Percentiles rank a stretch among this genome's conserved stretches.
These are phyloP conservation scores for Agrotis segetum DNA, from an alignment of 2,888 invertebrate species.

Conservation along the genomic window DNA sequence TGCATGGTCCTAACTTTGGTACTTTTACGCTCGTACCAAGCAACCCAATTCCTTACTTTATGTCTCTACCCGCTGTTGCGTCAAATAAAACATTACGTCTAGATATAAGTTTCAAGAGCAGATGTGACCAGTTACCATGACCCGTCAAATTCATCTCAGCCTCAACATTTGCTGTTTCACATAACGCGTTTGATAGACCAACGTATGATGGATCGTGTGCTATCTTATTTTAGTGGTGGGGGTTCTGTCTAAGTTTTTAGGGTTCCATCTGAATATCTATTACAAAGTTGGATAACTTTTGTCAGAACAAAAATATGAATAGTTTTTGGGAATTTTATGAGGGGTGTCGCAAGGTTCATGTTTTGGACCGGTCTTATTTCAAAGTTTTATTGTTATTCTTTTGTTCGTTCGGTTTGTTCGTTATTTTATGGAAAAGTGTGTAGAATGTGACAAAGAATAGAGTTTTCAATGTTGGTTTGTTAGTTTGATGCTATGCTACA, in stretches of 20 bases:
- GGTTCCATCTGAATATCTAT: conserved; percentile 56
- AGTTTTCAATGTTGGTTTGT: conserved; percentile 22
- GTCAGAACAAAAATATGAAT: conserved; percentile 48
- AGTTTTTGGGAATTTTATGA: conserved; percentile 43
- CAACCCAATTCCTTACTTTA: conserved; percentile 69
- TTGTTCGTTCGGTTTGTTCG: conserved; percentile 20
- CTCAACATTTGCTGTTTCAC: conserved; percentile 30
- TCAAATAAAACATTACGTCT: conserved; percentile 70
- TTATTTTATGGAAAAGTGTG: conserved; percentile 14
- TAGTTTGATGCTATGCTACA: background rate
- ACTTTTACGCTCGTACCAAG: conserved; percentile 44
- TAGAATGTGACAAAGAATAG: conserved; percentile 17
- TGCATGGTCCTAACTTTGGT: conserved; percentile 44
- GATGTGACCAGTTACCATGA: conserved; percentile 60
- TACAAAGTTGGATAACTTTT: conserved; percentile 56
- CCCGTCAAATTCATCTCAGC: conserved; percentile 41
- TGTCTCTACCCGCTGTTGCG: conserved; percentile 70
- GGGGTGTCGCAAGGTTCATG: conserved; percentile 34
- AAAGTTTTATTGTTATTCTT: conserved; percentile 48
- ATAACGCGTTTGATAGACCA: conserved; percentile 47
- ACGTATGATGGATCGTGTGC: conserved; percentile 48
- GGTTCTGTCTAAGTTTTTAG: conserved; percentile 57
- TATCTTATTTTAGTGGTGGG: conserved; percentile 53
- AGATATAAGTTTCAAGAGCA: conserved; percentile 70
- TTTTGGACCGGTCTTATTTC: conserved; percentile 42